Percentiles rank a stretch among this genome's conserved stretches.
Evolutionary conservation across 2,888 invertebrate species (phyloP).

Genomic region (Microctonus hyperodae): DNA sequence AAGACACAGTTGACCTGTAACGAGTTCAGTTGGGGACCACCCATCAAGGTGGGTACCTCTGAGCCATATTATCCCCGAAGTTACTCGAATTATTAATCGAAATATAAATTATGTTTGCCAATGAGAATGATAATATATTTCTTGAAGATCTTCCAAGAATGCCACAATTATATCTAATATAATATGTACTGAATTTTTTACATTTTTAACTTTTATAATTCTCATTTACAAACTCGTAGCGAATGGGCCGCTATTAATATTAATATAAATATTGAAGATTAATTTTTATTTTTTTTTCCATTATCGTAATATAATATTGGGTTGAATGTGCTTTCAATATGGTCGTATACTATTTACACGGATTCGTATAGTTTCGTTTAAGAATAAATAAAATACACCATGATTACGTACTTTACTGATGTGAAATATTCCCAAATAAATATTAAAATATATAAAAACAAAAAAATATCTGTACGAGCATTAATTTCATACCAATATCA

Average conservation of each 20-base stretch:
- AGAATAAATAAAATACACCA: not conserved
- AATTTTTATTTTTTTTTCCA: not conserved
- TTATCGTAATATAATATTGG: not conserved
- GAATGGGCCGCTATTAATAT: conserved; percentile 12
- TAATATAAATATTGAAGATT: not conserved
- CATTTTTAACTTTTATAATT: conserved; percentile 39
- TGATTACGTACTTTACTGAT: conserved; percentile 33
- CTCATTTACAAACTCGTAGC: conserved; percentile 40
- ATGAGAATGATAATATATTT: not conserved
- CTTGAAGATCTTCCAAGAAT: conserved; percentile 5
- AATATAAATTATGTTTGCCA: not conserved
- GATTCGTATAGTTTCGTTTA: not conserved
- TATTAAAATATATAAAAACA: conserved; percentile 48
- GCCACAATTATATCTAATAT: not conserved
- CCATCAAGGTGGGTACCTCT: conserved; percentile 60
- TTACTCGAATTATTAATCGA: conserved; percentile 41
- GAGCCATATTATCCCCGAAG: conserved; percentile 45
- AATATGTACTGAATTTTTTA: not conserved
- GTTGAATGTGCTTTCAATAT: not conserved
- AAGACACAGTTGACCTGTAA: conserved; percentile 34
- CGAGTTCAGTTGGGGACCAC: conserved; percentile 53
- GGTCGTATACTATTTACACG: not conserved
- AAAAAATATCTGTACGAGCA: conserved; percentile 37
- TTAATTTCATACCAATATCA: conserved; percentile 41
- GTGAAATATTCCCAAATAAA: conserved; percentile 47